A percentile compares a stretch with the other conserved stretches of the same genome.
These are phyloP conservation scores for Turnix velox DNA, from an alignment of 2,113 vertebrate species.

Conservation along the genomic window DNA sequence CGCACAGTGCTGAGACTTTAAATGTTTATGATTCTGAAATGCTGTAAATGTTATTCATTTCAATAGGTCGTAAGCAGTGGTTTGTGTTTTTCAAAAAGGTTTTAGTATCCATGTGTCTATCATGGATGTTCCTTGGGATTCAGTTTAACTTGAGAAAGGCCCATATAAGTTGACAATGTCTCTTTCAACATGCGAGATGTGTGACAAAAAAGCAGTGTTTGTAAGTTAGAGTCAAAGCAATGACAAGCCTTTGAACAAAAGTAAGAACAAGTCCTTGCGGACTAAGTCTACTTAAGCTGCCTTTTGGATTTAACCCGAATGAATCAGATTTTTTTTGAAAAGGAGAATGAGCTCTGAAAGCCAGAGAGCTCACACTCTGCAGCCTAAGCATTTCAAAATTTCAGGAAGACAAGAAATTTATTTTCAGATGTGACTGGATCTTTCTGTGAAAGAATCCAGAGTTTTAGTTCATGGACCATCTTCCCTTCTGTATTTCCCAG, in stretches of 20 bases:
- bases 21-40: background rate
- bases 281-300: conserved; percentile 15
- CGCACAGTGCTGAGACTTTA: background rate
- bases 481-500: conserved; percentile 5
- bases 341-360: background rate
- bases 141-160: conserved; percentile 10
- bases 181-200: background rate
- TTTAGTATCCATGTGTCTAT: background rate
- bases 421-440: background rate
- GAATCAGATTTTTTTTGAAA: background rate
- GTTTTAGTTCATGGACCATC: conserved; percentile 14
- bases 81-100: background rate
- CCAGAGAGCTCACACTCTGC: conserved; percentile 7
- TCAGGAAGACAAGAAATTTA: conserved; percentile 1
- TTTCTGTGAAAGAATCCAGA: conserved; percentile 31
- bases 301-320: conserved; percentile 50
- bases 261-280: background rate
- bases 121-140: background rate
- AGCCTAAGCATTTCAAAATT: background rate
- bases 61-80: background rate
- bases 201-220: conserved; percentile 23
- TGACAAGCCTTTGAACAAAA: background rate
- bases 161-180: background rate
- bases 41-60: background rate
- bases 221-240: conserved; percentile 22